Percentiles rank a stretch among this genome's conserved stretches.
phyloP scores from a whole-genome alignment of 2,113 vertebrate species.

The Saiga tatarica region DNA sequence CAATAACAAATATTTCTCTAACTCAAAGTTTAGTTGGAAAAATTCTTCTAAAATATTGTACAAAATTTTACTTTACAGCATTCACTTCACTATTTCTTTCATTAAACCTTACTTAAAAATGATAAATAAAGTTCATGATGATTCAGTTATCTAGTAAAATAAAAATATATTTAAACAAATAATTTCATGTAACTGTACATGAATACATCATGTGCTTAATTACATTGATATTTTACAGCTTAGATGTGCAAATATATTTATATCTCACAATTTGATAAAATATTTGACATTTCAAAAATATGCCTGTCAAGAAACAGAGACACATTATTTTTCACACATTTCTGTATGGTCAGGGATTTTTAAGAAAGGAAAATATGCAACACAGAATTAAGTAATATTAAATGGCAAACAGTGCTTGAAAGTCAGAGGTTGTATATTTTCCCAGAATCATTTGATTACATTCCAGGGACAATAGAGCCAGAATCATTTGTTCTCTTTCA shows the following conservation, averaged over 20 bases:
- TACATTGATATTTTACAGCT: neutral
- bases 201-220: neutral
- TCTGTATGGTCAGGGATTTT: neutral
- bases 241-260: neutral
- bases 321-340: neutral
- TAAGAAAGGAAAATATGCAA: neutral
- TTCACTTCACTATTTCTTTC: neutral
- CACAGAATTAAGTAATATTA: neutral
- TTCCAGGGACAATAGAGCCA: neutral
- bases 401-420: neutral
- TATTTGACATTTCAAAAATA: neutral
- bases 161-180: neutral
- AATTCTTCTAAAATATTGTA: neutral
- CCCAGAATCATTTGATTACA: neutral
- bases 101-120: neutral
- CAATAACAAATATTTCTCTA: neutral
- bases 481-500: neutral
- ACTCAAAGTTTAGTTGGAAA: neutral
- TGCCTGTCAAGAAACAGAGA: neutral
- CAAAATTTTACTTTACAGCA: neutral
- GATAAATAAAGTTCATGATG: neutral
- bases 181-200: neutral
- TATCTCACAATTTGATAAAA: neutral
- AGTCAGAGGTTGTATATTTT: neutral
- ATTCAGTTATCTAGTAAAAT: neutral